A percentile compares a stretch with the other conserved stretches of the same genome.
These are phyloP conservation scores for Mionectes olivaceus DNA, from an alignment of 2,797 vertebrate genomes.

Conservation along the genomic window DNA sequence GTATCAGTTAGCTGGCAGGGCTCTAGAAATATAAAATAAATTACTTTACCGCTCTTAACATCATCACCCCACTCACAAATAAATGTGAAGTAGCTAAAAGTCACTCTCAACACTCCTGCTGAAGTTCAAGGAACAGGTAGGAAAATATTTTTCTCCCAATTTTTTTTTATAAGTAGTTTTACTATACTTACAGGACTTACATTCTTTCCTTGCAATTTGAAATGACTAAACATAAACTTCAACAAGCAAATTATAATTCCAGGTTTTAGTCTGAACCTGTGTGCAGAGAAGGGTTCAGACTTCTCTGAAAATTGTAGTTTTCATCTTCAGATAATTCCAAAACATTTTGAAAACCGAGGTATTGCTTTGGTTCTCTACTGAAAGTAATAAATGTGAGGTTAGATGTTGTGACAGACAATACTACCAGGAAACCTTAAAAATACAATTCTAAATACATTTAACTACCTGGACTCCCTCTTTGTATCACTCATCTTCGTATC, in stretches of 20 bases:
- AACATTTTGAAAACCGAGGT: not conserved
- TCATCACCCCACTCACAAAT: not conserved
- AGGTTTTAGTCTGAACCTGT: not conserved
- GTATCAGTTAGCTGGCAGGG: not conserved
- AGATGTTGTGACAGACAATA: not conserved
- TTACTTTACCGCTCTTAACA: not conserved
- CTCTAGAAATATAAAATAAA: constrained; percentile 39
- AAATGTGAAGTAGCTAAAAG: constrained; percentile 11
- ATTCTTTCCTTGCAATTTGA: not conserved
- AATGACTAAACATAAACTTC: not conserved
- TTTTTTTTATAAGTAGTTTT: not conserved
- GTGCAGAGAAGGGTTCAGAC: not conserved
- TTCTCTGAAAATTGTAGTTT: not conserved
- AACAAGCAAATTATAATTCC: not conserved
- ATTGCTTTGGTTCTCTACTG: not conserved
- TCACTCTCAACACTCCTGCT: not conserved
- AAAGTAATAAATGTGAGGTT: not conserved
- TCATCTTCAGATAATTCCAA: not conserved
- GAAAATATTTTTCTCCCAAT: not conserved
- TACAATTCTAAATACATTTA: not conserved
- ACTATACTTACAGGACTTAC: not conserved
- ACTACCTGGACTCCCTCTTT: not conserved
- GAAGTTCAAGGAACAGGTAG: not conserved
- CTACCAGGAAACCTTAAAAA: not conserved
- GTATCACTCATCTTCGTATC: not conserved